Evolutionary conservation across 92 coral and sea anemone species (phyloP), one percentile per base, ranked within the genome.

Genomic region (Parazoanthus atlanticus): DNA sequence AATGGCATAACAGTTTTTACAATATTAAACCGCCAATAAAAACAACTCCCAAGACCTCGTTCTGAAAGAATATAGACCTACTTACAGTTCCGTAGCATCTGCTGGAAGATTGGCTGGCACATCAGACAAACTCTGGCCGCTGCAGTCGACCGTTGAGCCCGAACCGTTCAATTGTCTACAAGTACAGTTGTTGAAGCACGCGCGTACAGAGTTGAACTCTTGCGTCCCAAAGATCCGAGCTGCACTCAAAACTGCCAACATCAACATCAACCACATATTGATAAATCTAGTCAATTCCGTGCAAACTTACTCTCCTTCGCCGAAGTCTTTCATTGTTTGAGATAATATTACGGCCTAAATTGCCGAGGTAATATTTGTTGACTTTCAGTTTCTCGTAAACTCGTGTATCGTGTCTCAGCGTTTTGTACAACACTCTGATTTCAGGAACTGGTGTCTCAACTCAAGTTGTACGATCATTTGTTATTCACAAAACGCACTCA

Each of bases 61-160:
- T 19, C 10, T 36, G 11, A 75, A 17, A 75, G 25, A 75, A 13
- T 33, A 33, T 33, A 75, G n/a, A 33, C 1, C 49, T 75, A 75
- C 79, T 75, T 75, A 75, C 79, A 75, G 79, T 75, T 75, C 49
- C 5, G 79, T 75, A 3, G 79, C 30, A 19, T 75, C 12, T 33
- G 52, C 54, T 17, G 79, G 79, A 75, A 75, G 79, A 33, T 34
- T 75, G 47, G 40, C 79, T 36, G 79, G 79, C 13, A 75, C 12
- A 75, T 75, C 79, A 75, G 79, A 75, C 40, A 75, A 75, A 3
- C 25, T 38, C 26, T 21, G 79, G 17, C 79, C 26, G 9, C 43
- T 47, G 46, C 79, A 75, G 30, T 75, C 46, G 79, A 75, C 79
- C 29, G 46, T 1, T 15, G 52, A 17, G 13, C 52, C 79, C 8